Evolutionary conservation across 2,797 vertebrate genomes (phyloP).

Genomic region (Sciurus carolinensis): DNA sequence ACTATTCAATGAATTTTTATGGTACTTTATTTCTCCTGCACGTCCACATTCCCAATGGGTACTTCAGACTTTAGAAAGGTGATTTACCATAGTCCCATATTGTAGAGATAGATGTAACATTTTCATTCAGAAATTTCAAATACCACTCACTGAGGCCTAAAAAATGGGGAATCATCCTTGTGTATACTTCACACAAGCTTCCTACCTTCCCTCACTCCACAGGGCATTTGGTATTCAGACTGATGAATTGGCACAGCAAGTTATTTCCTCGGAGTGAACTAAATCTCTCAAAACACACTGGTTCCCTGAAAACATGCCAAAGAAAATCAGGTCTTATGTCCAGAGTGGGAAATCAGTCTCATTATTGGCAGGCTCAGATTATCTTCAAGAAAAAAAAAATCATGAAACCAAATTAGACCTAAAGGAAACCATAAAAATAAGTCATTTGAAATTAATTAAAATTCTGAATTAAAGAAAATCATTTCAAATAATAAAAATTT

Average conservation of each 20-base stretch:
- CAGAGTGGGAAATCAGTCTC: background rate
- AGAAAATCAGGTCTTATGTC: background rate
- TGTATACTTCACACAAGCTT: background rate
- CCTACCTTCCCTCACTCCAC: background rate
- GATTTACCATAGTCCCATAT: background rate
- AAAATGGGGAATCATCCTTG: background rate
- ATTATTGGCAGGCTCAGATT: background rate
- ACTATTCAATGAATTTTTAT: background rate
- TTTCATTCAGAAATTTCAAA: conserved; percentile 30
- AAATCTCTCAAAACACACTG: background rate
- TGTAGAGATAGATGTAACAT: background rate
- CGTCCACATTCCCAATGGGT: background rate
- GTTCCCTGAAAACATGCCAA: background rate
- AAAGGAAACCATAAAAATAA: background rate
- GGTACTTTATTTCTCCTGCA: background rate
- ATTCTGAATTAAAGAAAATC: background rate
- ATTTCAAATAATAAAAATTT: background rate
- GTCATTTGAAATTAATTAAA: background rate
- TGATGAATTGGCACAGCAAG: background rate
- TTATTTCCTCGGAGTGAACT: conserved; percentile 24
- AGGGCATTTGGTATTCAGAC: background rate
- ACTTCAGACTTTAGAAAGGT: background rate
- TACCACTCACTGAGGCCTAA: background rate
- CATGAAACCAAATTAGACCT: conserved; percentile 20
- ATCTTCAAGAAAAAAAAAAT: background rate